phyloP scores from a whole-genome alignment of 2,888 invertebrate species.

The Leptarthrus brevirostris region DNA sequence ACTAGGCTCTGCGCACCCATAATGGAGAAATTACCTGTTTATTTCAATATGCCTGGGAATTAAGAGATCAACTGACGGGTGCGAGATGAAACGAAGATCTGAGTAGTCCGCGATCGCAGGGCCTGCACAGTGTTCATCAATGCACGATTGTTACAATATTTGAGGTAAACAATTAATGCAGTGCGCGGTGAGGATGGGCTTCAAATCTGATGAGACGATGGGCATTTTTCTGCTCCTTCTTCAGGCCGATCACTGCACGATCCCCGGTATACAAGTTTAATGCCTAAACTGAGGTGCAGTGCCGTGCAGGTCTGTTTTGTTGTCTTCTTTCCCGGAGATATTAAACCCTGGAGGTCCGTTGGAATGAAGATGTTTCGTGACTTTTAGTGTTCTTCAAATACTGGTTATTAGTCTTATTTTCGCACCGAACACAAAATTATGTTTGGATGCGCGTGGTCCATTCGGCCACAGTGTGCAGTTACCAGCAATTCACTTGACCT shows the following conservation, averaged over 20 bases:
- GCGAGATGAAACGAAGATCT: constrained; percentile 10
- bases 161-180: constrained; percentile 38
- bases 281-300: not conserved
- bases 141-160: constrained; percentile 43
- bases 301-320: not conserved
- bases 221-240: constrained; percentile 37
- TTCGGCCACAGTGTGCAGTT: not conserved
- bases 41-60: constrained; percentile 43
- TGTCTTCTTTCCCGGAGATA: constrained; percentile 1
- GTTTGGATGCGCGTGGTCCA: constrained; percentile 44
- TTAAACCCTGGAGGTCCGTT: constrained; percentile 58
- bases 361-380: constrained; percentile 67
- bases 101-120: constrained; percentile 1
- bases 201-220: not conserved
- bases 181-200: not conserved
- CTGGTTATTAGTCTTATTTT: constrained; percentile 56
- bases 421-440: constrained; percentile 54
- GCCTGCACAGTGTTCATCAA: constrained; percentile 20
- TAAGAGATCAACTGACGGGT: constrained; percentile 39
- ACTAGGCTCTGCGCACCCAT: not conserved
- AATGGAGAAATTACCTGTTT: constrained; percentile 44
- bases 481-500: constrained; percentile 32
- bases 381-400: constrained; percentile 55
- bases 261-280: not conserved
- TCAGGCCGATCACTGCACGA: constrained; percentile 2